Base-by-base conservation (phyloP, 2,113 vertebrate species). In the Anoura caudifer region DNA sequence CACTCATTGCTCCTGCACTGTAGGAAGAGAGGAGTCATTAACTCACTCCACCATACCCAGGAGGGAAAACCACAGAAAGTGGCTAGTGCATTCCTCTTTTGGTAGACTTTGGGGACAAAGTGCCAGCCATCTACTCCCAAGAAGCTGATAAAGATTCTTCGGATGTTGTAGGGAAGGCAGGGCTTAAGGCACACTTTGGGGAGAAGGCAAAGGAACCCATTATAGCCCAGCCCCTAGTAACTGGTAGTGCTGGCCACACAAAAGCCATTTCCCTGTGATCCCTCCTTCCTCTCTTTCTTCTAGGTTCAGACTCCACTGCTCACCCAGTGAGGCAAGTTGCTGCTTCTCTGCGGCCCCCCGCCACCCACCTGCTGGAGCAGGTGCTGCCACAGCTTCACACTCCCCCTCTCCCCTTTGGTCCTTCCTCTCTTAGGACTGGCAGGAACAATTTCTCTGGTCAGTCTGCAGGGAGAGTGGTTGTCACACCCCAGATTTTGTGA, bases 351-450 rank as follows among this genome's bases (percentile, higher is more conserved):
- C 17, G 4, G 41, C 28, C 56, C n/a, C 73, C 17, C 2, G 3
- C 45, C 41, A 14, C 17, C 20, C 19, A 12, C 3, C 84, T 54
- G 47, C 65, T 26, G 13, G 54, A 50, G 28, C 3, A 1, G 8
- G 36, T 11, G 24, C 28, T 4, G 0, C 20, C 56, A 5, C 11
- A 6, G 41, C 47, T 31, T 26, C 50, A 15, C 19, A 0, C 0
- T 3, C 2, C 43, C 45, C 6, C 0, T 2, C 24, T 22, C 28
- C 22, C 41, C 38, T 26, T 19, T 2, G 5, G 12, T 11, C 28
- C 41, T 43, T 73, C n/a, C 41, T 61, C 45, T 38, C 43, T 28
- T 4, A 54, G 36, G 15, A 86, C 3, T 59, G 59, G 22, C 69
- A 87, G n/a, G 28, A 38, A 16, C 2, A 14, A 45, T 75, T 67